Base-by-base conservation (phyloP, 2,113 vertebrate genomes). In the Bambusicola thoracicus region DNA sequence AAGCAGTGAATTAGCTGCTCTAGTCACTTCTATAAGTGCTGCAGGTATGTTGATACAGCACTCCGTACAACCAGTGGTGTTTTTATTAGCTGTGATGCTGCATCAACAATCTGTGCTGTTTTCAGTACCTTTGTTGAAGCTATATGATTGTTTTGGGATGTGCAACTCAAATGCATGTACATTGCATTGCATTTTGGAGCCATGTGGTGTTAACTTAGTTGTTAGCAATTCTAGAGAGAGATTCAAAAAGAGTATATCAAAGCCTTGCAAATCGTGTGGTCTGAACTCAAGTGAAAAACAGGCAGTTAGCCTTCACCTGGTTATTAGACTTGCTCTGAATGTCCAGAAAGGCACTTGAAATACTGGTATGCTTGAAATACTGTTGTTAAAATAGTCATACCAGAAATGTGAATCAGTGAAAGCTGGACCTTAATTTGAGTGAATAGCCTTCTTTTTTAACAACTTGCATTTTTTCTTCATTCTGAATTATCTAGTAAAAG, bases 141-240 rank as follows among this genome's bases (percentile, higher is more conserved):
- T 77, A 7, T 8, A 7, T 27, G 56, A 41, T 25, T 19, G 7
- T 51, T 63, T 8, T 1, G 1, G 40, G 19, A 5, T 4, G 2
- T 73, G 43, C 12, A 34, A 19, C 34, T 79, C 46, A 29, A 51
- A 68, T 19, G 43, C 8, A 6, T 25, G 1, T 51, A 68, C 58
- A 4, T 55, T 66, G 25, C 25, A 4, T 61, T 38, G 21, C 19
- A 2, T 25, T 43, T 13, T 48, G n/a, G 74, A 10, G 30, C 32
- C 25, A 16, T 85, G 27, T 44, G 29, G 38, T 63, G 61, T 5
- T 78, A 63, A 29, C 59, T 49, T 38, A 34, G 38, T 16, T 76
- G 38, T 80, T 90, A 46, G 7, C 38, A 69, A 0, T 61, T 72
- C 53, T 73, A 19, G 53, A 49, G 38, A 21, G 20, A 51, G 13